Base-by-base conservation (phyloP, 2,888 invertebrate species). In the Phaonia tiefii region DNA sequence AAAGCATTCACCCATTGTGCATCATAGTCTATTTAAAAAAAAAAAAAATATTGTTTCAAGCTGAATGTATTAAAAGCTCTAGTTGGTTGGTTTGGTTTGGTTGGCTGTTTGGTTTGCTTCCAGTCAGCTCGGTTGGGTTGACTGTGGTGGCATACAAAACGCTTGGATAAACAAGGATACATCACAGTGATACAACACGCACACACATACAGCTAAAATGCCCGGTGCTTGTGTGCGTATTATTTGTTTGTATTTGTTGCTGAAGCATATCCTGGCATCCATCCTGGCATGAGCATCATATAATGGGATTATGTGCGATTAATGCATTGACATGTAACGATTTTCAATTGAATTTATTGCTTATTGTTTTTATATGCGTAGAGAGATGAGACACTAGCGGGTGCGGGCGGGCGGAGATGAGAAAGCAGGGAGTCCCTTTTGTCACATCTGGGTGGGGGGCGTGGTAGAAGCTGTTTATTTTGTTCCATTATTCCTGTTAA, bases 311-410 rank as follows among this genome's bases (percentile, higher is more conserved):
- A 91, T 89, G 89, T 87, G 86, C 90, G 91, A 90, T 90, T 91
- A 90, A 90, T 89, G 90, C 90, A 90, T 89, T 90, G 90, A 90
- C 90, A 90, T 90, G 91, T 89, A 90, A 90, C 90, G 90, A 90
- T 89, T 90, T 89, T 89, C 90, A 90, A 88, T 90, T 90, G 91
- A 91, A 91, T 90, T 90, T 89, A 88, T 88, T 89, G 88, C 88
- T 89, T 85, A 84, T 67, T 83, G 89, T 88, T 88, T 89, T 87
- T 87, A 86, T 88, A 83, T 78, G 54, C 15, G 31, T 31, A 8
- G 31, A 26, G 8, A 26, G 56, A 25, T 26, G 56, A 22, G 63
- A 65, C 13, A 73, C 67, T 31, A 42, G 44, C 56, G 44, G 56
- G 69, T 42, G 74, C 44, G 15, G 51, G 49, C 51, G 20, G 15